These are phyloP conservation scores for Alfaro cultratus DNA, from an alignment of 2,797 vertebrate genomes.

Conservation along the genomic window DNA sequence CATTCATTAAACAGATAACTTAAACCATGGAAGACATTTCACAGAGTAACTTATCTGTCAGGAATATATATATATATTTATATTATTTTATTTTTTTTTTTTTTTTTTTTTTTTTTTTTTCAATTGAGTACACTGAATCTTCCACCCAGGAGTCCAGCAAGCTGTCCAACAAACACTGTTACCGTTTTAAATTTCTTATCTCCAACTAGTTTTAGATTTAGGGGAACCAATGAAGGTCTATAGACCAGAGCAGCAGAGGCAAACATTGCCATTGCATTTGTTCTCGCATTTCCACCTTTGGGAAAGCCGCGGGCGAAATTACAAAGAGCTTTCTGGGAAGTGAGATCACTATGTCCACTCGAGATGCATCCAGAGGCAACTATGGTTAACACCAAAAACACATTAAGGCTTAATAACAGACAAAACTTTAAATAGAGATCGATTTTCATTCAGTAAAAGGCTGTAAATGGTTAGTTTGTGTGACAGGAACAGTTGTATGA, in stretches of 20 bases:
- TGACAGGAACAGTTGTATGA: background rate
- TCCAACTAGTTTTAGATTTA: slow-evolving; percentile 54
- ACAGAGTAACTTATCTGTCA: too few relatives aligned
- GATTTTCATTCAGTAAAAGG: background rate
- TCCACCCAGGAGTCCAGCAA: background rate
- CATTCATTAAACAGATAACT: background rate
- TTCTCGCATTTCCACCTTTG: slow-evolving; percentile 21
- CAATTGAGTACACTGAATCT: too few relatives aligned
- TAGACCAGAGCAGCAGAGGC: slow-evolving; percentile 26
- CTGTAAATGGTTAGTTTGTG: background rate
- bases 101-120: too few relatives aligned
- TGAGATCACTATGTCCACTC: slow-evolving; percentile 31
- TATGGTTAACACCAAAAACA: slow-evolving; percentile 29
- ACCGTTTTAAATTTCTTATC: slow-evolving; percentile 19
- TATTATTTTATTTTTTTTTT: too few relatives aligned
- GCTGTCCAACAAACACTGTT: background rate
- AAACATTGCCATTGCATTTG: slow-evolving; percentile 12
- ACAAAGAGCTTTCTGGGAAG: slow-evolving; percentile 21
- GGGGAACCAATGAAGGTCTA: slow-evolving; percentile 37
- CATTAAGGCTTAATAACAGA: background rate
- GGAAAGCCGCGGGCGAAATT: slow-evolving; percentile 13
- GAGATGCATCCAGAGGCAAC: slow-evolving; percentile 11
- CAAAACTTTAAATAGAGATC: slow-evolving; percentile 6
- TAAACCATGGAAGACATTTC: too few relatives aligned
- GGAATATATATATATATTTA: background rate